Conservation (phyloP, 2,797 vertebrate species). For the Nothura maculosa region DNA sequence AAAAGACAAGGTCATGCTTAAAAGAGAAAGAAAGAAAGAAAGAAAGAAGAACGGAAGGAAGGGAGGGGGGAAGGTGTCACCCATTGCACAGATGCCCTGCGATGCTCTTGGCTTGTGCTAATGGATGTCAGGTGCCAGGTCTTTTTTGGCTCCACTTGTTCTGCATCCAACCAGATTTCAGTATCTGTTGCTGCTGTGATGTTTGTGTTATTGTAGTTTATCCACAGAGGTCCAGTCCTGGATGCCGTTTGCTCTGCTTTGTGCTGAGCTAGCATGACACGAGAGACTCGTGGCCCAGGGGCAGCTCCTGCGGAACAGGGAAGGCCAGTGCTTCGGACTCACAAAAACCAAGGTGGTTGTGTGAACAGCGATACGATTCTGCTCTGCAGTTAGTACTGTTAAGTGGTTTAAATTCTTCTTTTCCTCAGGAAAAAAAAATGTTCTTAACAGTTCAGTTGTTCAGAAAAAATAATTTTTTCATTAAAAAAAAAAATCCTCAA, state of each 20-base stretch:
- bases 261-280: too few species aligned
- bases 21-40: background rate
- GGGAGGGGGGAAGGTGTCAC: too few species aligned
- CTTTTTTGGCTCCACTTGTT: background rate
- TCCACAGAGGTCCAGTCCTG: background rate
- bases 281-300: too few species aligned
- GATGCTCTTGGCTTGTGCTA: fast-evolving
- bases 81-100: fast-evolving
- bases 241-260: background rate
- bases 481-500: background rate
- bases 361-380: too few species aligned
- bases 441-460: background rate
- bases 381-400: too few species aligned
- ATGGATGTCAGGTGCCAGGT: fast-evolving
- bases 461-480: background rate
- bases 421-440: too few species aligned
- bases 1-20: background rate
- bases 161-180: background rate
- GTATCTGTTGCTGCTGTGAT: background rate
- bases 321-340: too few species aligned
- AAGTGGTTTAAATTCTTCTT: too few species aligned
- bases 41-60: background rate
- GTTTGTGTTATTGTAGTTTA: background rate
- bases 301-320: too few species aligned
- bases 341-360: too few species aligned